Evolutionary conservation across 2,113 vertebrate species (phyloP).

Genomic region (Hypocryptadius cinnamomeus): DNA sequence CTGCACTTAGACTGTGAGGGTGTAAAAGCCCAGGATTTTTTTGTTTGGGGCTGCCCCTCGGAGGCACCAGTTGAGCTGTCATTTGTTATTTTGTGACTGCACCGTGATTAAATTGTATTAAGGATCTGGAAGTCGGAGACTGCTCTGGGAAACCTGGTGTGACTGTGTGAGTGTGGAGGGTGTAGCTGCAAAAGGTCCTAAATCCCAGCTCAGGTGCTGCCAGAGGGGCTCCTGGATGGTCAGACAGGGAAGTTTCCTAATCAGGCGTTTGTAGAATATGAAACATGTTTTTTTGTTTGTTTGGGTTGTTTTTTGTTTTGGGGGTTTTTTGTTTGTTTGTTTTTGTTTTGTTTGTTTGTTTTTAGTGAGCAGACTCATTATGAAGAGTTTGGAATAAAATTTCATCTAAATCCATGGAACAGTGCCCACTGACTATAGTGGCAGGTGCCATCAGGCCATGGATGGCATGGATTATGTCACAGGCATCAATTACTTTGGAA

Average conservation of each 20-base stretch:
- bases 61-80: background rate
- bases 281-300: background rate
- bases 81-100: background rate
- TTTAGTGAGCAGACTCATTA: background rate
- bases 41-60: rapidly evolving
- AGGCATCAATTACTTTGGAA: background rate
- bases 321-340: background rate
- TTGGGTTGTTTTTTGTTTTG: no score
- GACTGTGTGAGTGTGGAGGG: background rate
- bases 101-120: background rate
- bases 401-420: background rate
- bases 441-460: background rate
- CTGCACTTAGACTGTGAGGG: background rate
- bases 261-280: background rate
- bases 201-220: background rate
- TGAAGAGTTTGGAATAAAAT: background rate
- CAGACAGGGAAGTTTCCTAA: background rate
- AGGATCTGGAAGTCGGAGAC: background rate
- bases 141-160: background rate
- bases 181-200: background rate
- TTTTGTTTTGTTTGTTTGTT: background rate
- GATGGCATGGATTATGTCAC: background rate
- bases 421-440: background rate
- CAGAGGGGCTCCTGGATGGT: background rate
- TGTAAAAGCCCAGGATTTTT: background rate